Evolutionary conservation across 2,888 invertebrate genomes (phyloP).

Genomic region (Alloscopus bannaensis): DNA sequence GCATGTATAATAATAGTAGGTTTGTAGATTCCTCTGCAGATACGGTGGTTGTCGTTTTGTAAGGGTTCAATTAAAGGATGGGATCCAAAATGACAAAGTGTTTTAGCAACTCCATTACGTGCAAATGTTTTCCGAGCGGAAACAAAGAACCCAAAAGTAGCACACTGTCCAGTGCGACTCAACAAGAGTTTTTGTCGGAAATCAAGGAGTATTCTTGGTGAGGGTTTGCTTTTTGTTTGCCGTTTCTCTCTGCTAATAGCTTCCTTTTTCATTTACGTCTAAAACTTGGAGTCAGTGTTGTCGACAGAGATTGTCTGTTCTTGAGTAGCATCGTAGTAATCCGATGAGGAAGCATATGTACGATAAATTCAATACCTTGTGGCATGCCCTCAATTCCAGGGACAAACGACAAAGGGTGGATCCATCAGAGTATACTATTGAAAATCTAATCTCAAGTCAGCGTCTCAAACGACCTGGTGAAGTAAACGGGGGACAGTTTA

Average conservation of each 20-base stretch:
- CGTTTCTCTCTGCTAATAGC: background rate
- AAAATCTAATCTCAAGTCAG: constrained; percentile 46
- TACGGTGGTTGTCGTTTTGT: background rate
- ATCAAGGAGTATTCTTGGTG: constrained; percentile 54
- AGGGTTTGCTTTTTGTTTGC: background rate
- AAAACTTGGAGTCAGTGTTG: no score
- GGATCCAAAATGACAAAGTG: constrained; percentile 46
- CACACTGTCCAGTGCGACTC: constrained; percentile 48
- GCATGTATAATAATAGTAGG: background rate
- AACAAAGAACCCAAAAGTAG: constrained; percentile 30
- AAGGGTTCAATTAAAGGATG: constrained; percentile 24
- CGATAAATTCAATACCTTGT: no score
- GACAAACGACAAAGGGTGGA: constrained; percentile 63
- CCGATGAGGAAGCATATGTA: no score
- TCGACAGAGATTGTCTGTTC: no score
- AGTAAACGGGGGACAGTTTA: constrained; percentile 69
- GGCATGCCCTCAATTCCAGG: constrained; percentile 34
- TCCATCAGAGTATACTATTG: constrained; percentile 62
- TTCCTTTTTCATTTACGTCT: no score
- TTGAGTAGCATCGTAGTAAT: no score
- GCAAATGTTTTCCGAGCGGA: constrained; percentile 22
- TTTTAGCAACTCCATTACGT: constrained; percentile 17
- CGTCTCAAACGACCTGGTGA: constrained; percentile 62
- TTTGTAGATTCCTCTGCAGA: no score
- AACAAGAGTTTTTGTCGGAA: constrained; percentile 43